Evolutionary conservation across 2,797 vertebrate species (phyloP).

Genomic region (Molossus alvarezi): DNA sequence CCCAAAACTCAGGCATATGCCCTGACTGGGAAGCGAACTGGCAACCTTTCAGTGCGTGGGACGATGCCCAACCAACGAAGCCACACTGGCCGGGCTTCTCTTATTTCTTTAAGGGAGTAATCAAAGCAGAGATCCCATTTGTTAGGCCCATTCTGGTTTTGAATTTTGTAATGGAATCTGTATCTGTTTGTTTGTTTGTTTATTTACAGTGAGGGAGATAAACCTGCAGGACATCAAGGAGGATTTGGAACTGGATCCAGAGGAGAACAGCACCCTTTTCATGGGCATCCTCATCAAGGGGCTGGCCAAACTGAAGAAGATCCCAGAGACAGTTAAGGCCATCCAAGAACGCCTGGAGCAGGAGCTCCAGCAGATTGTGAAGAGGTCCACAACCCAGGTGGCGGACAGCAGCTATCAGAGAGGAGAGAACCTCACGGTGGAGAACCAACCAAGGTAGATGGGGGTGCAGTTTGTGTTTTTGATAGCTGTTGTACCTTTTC

Average conservation of each 20-base stretch:
- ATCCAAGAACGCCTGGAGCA: slow-evolving; percentile 97
- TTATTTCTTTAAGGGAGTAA: neutral
- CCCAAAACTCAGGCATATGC: neutral
- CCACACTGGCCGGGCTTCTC: neutral
- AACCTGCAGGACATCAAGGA: slow-evolving; percentile 94
- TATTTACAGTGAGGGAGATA: slow-evolving; percentile 91
- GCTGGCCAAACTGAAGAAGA: slow-evolving; percentile 97
- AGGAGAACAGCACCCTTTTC: slow-evolving; percentile 97
- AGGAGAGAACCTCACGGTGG: slow-evolving; percentile 95
- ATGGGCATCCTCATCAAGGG: slow-evolving; percentile 99
- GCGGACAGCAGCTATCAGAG: slow-evolving; percentile 97
- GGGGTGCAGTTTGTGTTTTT: neutral
- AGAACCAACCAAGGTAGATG: slow-evolving; percentile 96
- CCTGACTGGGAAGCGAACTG: neutral
- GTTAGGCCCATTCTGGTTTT: neutral
- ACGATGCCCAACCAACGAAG: neutral
- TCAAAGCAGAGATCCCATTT: neutral
- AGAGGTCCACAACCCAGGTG: slow-evolving; percentile 98
- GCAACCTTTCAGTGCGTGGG: neutral
- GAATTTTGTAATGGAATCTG: neutral
- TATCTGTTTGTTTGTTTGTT: neutral
- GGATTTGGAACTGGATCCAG: slow-evolving; percentile 95
- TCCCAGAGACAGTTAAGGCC: slow-evolving; percentile 97
- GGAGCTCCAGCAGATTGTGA: slow-evolving; percentile 98
- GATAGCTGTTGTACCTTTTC: neutral